A percentile compares a stretch with the other conserved stretches of the same genome.
These are phyloP conservation scores for Jordanella pulchra DNA, from an alignment of 2,797 vertebrate species.

Conservation along the genomic window DNA sequence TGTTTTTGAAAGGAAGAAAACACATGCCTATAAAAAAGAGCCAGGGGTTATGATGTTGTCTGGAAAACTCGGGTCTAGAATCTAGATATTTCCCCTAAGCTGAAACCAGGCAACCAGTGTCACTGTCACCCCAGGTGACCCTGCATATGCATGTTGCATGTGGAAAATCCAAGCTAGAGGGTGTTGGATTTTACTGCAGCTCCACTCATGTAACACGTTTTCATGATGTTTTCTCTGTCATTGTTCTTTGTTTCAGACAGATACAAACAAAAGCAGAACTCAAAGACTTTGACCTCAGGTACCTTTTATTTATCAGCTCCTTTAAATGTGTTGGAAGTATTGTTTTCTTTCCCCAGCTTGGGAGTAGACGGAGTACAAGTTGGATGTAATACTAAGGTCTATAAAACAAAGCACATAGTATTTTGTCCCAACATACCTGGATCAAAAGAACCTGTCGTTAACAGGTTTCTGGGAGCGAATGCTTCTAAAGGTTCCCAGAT, in stretches of 20 bases:
- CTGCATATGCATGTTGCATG: conserved; percentile 49
- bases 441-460: no score
- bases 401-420: not conserved
- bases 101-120: conserved; percentile 25
- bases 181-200: conserved; percentile 40
- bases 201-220: conserved; percentile 53
- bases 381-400: not conserved
- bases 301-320: conserved; percentile 64
- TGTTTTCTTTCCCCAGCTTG: conserved; percentile 2
- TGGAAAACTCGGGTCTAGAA: not conserved
- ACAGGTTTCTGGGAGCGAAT: not conserved
- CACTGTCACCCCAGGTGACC: conserved; percentile 29
- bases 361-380: not conserved
- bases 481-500: not conserved
- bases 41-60: not conserved
- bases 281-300: conserved; percentile 85
- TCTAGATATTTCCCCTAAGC: not conserved
- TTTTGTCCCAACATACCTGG: not conserved
- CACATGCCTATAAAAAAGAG: no score
- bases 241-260: conserved; percentile 85
- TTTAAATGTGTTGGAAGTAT: conserved; percentile 26
- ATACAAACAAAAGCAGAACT: conserved; percentile 92
- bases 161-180: conserved; percentile 30
- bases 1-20: not conserved
- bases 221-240: conserved; percentile 39